Conservation (phyloP, 2,113 vertebrate species). For the Syngnathus typhle region DNA sequence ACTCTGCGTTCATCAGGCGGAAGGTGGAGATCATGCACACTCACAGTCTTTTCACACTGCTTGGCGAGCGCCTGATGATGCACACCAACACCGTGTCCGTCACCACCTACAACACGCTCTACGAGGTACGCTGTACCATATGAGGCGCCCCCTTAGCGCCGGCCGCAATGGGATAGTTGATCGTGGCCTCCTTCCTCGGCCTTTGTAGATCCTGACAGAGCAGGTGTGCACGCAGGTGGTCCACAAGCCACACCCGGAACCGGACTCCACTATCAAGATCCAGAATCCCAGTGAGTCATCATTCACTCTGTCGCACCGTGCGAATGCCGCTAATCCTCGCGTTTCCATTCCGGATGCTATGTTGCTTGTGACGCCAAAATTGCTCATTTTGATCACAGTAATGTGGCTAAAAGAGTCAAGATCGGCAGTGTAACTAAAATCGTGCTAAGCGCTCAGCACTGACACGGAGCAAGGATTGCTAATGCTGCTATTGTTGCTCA, state of each 20-base stretch:
- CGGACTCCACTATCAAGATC: constrained; percentile 98
- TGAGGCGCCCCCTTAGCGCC: too few relatives aligned
- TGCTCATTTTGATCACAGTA: too few relatives aligned
- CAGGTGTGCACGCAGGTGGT: constrained; percentile 99
- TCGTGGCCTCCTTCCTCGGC: neutral
- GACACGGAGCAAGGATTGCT: neutral
- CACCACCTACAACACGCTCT: constrained; percentile 97
- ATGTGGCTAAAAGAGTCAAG: too few relatives aligned
- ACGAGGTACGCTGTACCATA: constrained; percentile 77
- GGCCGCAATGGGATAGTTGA: neutral
- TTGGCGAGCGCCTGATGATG: constrained; percentile 95
- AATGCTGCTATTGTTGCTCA: neutral
- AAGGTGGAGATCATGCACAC: constrained; percentile 99
- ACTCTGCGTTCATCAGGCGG: constrained; percentile 69
- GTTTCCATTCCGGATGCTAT: too few relatives aligned
- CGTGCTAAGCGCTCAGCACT: too few relatives aligned
- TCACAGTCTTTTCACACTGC: constrained; percentile 95
- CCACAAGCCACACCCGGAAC: constrained; percentile 96
- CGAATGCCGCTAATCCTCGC: neutral
- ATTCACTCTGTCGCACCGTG: neutral
- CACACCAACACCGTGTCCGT: constrained; percentile 96
- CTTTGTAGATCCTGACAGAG: constrained; percentile 90
- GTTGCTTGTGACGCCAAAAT: too few relatives aligned
- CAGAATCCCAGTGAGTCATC: constrained; percentile 95
- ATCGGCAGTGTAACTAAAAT: too few relatives aligned